Base-by-base conservation (phyloP, 2,113 vertebrate species). In the Cynoglossus semilaevis region DNA sequence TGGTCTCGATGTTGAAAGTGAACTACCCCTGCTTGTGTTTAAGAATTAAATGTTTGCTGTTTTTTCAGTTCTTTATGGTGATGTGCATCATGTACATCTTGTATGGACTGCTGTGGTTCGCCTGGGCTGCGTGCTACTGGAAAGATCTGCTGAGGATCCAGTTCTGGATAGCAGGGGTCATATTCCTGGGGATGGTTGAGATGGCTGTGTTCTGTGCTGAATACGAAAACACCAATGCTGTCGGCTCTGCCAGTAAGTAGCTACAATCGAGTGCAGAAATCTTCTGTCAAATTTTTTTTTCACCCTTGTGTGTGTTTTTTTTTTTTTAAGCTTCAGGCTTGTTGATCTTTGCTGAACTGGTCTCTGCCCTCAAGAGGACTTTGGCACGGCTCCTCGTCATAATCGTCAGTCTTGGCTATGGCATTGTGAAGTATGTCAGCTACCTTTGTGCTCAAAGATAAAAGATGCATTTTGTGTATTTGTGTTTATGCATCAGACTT, bases 131-230 rank as follows among this genome's bases (percentile, higher is more conserved):
- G 40, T 94, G 94, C 80, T 94, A 95, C 58, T 95, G 94, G 94
- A 94, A 94, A 69, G 94, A 95, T 70, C 89, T 94, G 69, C 82
- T 95, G 68, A 83, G 94, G 64, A 95, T 95, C 77, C 94, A 95
- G 85, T 95, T 95, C 85, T 95, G 94, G 94, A 94, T 95, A 40
- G 94, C 92, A 13, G 93, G 91, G 19, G 94, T 95, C 59, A 95
- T 95, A 74, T 92, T 94, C 58, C 82, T 95, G 13, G 94, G 94
- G 57, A 95, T 95, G 94, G 87, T 95, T 66, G 94, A 95, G 84
- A 94, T 93, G 84, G 94, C 94, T 0, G 90, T 95, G 42, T 95
- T 95, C 84, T 94, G 93, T 51, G 90, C 92, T 0, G 94, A 95
- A 81, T 95, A 93, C 47, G 93, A 95, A 75, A 94, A 94, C 84